Evolutionary conservation across 2,113 vertebrate genomes (phyloP), one percentile per base, ranked within the genome.

Genomic region (Zosterops hypoxanthus): DNA sequence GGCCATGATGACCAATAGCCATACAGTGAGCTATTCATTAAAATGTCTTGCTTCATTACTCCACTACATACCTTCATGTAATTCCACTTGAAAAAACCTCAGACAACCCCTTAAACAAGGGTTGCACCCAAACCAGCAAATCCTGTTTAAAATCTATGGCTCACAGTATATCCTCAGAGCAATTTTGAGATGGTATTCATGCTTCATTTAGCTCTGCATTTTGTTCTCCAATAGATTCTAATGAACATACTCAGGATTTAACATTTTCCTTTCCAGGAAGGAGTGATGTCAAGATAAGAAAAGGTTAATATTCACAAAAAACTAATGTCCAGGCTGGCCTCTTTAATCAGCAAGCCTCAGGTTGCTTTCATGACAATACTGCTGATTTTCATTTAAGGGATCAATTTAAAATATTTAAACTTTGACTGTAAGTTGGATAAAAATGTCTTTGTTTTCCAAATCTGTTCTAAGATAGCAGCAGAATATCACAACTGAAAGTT

Each of bases 181-280:
- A 92, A 90, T 86, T 95, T 90, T n/a, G 46, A n/a, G 52, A 81
- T 94, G 85, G 64, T 77, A 81, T 92, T 93, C 88, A 82, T 76
- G 92, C 88, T 95, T 95, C 82, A 79, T 94, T 96, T 96, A 93
- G 25, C 66, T 86, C 56, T 86, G 15, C 72, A 53, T 90, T 92
- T 92, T 78, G 25, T 78, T 95, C 73, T 96, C 47, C 36, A 79
- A 24, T 41, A 93, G 41, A 34, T 56, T 93, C 14, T 95, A 86
- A 86, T 46, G 64, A 93, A 26, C n/a, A 50, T 47, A 71, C 4
- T 75, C 44, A 60, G 44, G 56, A 90, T 81, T 88, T 94, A 96
- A 96, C 80, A 36, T 11, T 41, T 96, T 93, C 41, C 41, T 88
- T 90, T 92, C 86, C 76, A 52, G 87, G 89, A 77, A 52, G 15